Conservation (phyloP, 2,797 vertebrate species). For the Eospalax fontanierii region DNA sequence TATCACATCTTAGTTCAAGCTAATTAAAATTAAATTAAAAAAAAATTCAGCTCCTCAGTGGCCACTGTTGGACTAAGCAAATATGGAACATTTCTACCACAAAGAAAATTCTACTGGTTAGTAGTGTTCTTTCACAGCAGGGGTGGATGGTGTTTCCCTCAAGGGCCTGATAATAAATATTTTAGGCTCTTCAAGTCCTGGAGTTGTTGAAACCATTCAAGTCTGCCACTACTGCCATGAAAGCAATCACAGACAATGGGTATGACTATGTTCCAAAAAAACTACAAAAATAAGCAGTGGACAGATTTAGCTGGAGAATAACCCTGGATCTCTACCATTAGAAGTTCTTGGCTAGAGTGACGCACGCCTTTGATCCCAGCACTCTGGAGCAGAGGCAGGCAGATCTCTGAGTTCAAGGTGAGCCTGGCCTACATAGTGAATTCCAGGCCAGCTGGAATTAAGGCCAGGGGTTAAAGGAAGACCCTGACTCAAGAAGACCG, state of each 20-base stretch:
- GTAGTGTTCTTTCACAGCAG: not conserved
- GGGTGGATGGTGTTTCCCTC: not conserved
- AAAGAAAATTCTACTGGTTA: constrained; percentile 29
- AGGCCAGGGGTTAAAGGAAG: too few relatives aligned
- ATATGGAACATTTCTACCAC: not conserved
- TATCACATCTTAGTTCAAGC: constrained; percentile 33
- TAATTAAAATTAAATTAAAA: constrained; percentile 67
- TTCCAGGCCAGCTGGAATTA: too few relatives aligned
- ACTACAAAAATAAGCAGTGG: constrained; percentile 41
- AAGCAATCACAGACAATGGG: not conserved
- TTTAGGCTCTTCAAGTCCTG: constrained; percentile 23
- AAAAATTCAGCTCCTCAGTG: constrained; percentile 48
- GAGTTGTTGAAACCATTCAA: not conserved
- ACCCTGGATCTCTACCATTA: not conserved
- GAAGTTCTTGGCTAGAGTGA: too few relatives aligned
- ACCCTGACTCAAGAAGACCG: too few relatives aligned
- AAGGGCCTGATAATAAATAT: not conserved
- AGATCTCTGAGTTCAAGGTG: too few relatives aligned
- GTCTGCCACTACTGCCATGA: not conserved
- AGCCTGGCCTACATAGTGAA: too few relatives aligned
- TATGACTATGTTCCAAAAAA: constrained; percentile 47
- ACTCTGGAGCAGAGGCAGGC: too few relatives aligned
- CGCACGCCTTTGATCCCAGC: too few relatives aligned
- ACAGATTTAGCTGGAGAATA: constrained; percentile 14
- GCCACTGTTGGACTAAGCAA: not conserved